These are phyloP conservation scores for Drosophila macrothrix DNA, from an alignment of 2,888 invertebrate species.

Conservation along the genomic window DNA sequence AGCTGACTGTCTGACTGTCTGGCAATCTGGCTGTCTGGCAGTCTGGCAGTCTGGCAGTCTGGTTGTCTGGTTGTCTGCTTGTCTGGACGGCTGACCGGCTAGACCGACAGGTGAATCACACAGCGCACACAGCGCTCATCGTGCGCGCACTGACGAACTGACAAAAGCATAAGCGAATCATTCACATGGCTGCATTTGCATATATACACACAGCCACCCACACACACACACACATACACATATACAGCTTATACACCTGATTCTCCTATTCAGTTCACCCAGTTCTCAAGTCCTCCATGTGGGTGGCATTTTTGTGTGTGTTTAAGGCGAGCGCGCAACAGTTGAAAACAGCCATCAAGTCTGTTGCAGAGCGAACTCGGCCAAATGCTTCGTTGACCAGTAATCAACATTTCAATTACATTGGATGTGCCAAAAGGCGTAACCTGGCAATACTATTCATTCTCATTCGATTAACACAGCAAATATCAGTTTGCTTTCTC, in stretches of 20 bases:
- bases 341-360: constrained; percentile 80
- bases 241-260: background rate
- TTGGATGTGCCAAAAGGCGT: constrained; percentile 14
- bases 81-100: constrained; percentile 6
- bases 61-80: background rate
- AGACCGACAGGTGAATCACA: constrained; percentile 51
- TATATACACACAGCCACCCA: constrained; percentile 41
- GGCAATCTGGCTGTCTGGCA: background rate
- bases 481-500: background rate
- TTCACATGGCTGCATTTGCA: constrained; percentile 80
- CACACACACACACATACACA: constrained; percentile 9
- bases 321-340: constrained; percentile 62
- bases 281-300: constrained; percentile 7
- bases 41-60: background rate
- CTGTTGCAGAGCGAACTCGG: constrained; percentile 56
- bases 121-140: constrained; percentile 21
- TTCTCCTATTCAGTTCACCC: background rate
- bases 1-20: background rate
- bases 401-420: constrained; percentile 71
- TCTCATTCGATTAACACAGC: background rate
- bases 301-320: constrained; percentile 36
- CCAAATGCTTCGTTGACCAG: constrained; percentile 75
- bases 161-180: constrained; percentile 84
- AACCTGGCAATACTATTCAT: background rate
- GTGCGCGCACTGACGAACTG: constrained; percentile 65